A percentile compares a stretch with the other conserved stretches of the same genome.
phyloP scores from a whole-genome alignment of 2,888 invertebrate species.

The Orthosia gracilis region DNA sequence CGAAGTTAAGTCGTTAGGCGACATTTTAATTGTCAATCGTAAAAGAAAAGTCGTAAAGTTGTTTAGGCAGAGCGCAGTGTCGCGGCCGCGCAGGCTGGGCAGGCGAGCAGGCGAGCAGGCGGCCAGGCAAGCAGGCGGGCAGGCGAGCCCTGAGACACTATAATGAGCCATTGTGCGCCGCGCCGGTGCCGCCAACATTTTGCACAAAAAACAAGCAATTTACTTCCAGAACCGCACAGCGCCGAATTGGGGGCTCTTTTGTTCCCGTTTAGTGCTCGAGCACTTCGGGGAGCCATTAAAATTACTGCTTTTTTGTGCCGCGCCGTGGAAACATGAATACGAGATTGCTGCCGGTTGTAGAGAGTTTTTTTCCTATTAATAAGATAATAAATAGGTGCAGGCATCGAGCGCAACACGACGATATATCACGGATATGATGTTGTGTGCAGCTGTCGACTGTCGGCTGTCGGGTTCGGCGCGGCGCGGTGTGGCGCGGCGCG shows the following conservation, averaged over 20 bases:
- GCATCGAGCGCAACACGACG: constrained; percentile 41
- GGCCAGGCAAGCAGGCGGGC: constrained; percentile 49
- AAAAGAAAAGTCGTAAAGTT: constrained; percentile 76
- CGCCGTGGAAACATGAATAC: constrained; percentile 70
- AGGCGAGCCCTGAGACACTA: constrained; percentile 46
- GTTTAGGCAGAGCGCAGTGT: constrained; percentile 65
- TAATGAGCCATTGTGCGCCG: constrained; percentile 71
- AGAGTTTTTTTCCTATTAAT: constrained; percentile 63
- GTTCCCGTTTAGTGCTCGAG: constrained; percentile 69
- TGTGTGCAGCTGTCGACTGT: constrained; percentile 64
- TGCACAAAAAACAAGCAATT: constrained; percentile 80
- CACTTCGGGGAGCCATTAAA: constrained; percentile 77
- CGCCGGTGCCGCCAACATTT: constrained; percentile 59
- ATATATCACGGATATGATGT: constrained; percentile 32
- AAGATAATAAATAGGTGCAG: constrained; percentile 64
- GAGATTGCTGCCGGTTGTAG: constrained; percentile 67
- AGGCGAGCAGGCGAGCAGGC: constrained; percentile 38
- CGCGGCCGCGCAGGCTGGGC: constrained; percentile 42
- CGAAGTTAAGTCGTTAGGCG: constrained; percentile 72
- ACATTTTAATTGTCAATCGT: constrained; percentile 77
- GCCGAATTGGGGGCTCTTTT: constrained; percentile 75
- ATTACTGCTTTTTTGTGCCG: constrained; percentile 74
- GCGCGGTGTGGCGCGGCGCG: constrained; percentile 8
- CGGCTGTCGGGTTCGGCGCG: no score
- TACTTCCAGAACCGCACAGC: constrained; percentile 66